Base-by-base conservation (phyloP, 2,113 vertebrate species). In the Chauna torquata region DNA sequence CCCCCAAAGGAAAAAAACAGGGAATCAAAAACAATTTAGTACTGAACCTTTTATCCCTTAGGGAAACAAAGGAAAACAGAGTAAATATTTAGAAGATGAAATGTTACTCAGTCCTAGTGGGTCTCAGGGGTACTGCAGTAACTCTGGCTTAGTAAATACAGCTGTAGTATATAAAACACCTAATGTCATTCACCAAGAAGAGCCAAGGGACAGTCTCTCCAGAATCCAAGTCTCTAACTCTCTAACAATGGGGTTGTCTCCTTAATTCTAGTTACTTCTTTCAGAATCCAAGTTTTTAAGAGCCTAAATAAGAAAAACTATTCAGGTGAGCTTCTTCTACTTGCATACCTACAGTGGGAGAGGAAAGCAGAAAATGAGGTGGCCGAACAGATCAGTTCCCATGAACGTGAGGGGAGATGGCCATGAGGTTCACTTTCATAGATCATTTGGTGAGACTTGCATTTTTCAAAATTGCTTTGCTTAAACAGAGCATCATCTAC, bases 71-170 rank as follows among this genome's bases (percentile, higher is more conserved):
- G 28, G 24, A 86, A 83, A 88, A 38, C 28, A 68, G 50, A 86
- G 55, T 44, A 84, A 82, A 75, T 86, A 80, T 57, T 86, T 68
- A 52, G 70, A 81, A 68, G 79, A 59, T 34, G 44, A 93, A 88
- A 38, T 23, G 16, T 36, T 22, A 36, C 34, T 61, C 44, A 44
- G 50, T 50, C 61, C 47, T 59, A 61, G 74, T 3, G 5, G 32
- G n/a, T 90, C 64, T 86, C 79, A 58, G 38, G 55, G 59, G 42
- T n/a, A 70, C 5, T 54, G 55, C 42, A 83, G 1, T 34, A 88
- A 70, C 17, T n/a, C 50, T 62, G 42, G 36, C 50, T 90, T 36
- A 64, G 28, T 3, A 3, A 74, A 42, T 36, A 65, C 61, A 81
- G 23, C 44, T 75, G 71, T 70, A 83, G 61, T 9, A 6, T 1